Evolutionary conservation across 2,888 invertebrate species (phyloP).

Genomic region (Lordiphosa andalusiaca): DNA sequence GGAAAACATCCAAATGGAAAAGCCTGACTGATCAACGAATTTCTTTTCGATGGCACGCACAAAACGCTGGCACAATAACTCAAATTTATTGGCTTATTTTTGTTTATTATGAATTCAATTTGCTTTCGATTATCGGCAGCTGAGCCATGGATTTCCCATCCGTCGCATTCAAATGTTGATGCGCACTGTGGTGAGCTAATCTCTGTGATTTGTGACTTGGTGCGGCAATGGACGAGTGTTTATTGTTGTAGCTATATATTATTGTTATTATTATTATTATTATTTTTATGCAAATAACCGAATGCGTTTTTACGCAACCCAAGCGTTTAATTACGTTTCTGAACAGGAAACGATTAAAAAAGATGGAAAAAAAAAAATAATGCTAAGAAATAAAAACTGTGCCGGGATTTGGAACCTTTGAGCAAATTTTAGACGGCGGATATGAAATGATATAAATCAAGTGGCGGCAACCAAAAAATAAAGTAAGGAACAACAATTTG

Average conservation of each 20-base stretch:
- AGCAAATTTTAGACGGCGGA: constrained; percentile 51
- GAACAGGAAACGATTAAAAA: constrained; percentile 21
- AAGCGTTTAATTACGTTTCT: constrained; percentile 26
- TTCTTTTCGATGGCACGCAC: constrained; percentile 62
- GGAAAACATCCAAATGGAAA: constrained; percentile 12
- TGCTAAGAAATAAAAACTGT: constrained; percentile 20
- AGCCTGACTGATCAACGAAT: constrained; percentile 34
- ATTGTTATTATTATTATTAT: too few species aligned
- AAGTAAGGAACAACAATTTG: constrained; percentile 51
- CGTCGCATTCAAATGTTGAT: constrained; percentile 40
- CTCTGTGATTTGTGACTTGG: too few species aligned
- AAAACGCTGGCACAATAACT: constrained; percentile 68
- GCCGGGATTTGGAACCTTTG: constrained; percentile 27
- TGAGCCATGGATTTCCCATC: constrained; percentile 28
- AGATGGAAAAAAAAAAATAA: too few species aligned
- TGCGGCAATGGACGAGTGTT: constrained; percentile 39
- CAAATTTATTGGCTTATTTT: constrained; percentile 56
- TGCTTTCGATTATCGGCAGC: constrained; percentile 65
- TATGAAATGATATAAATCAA: constrained; percentile 65
- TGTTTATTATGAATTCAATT: constrained; percentile 68
- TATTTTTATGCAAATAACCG: constrained; percentile 26
- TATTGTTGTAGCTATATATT: constrained; percentile 41
- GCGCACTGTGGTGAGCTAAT: constrained; percentile 42
- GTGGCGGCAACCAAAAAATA: constrained; percentile 33
- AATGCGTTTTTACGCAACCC: constrained; percentile 21